phyloP scores from a whole-genome alignment of 2,113 vertebrate genomes.

The Eudyptes chrysolophus region DNA sequence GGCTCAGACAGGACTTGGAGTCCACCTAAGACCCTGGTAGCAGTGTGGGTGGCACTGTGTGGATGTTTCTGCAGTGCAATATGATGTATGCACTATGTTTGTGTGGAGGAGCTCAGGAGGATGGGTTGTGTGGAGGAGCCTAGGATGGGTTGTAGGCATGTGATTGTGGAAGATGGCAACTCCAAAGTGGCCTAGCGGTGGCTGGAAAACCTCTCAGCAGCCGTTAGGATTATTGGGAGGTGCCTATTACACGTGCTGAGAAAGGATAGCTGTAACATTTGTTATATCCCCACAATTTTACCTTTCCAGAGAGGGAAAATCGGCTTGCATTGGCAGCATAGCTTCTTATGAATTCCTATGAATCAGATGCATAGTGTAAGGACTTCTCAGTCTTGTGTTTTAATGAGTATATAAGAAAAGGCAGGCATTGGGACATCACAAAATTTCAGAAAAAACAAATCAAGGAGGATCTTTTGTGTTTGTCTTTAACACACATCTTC shows the following conservation, averaged over 20 bases:
- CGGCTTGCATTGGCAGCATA: not conserved
- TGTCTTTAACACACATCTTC: constrained; percentile 76
- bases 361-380: not conserved
- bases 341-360: not conserved
- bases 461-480: not conserved
- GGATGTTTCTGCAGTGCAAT: not conserved
- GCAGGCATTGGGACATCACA: not conserved
- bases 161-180: not conserved
- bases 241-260: not conserved
- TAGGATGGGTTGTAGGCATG: not conserved
- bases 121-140: not conserved
- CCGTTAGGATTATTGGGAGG: not conserved
- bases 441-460: not conserved
- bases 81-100: rapidly evolving
- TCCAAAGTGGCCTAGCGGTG: not conserved
- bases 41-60: not conserved
- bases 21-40: not conserved
- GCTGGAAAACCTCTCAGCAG: not conserved
- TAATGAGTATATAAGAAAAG: not conserved
- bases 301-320: not conserved
- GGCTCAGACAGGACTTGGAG: not conserved
- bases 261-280: not conserved
- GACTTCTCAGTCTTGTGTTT: not conserved
- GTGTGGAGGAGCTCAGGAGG: not conserved
- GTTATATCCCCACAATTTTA: not conserved